A percentile compares a stretch with the other conserved stretches of the same genome.
These are phyloP conservation scores for Apis florea DNA, from an alignment of 1,140 invertebrate species.

Conservation along the genomic window DNA sequence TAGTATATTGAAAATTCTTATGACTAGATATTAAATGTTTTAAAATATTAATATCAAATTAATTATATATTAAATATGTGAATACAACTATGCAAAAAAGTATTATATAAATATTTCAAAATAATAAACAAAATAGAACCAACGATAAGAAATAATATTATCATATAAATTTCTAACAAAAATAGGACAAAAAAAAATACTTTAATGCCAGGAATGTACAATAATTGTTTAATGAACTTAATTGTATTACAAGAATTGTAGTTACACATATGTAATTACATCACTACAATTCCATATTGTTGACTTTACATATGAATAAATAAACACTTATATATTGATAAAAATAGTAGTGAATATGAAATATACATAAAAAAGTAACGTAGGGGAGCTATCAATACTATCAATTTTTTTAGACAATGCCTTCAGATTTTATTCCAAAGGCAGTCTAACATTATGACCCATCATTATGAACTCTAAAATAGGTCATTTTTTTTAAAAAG, in stretches of 20 bases:
- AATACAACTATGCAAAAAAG: no score
- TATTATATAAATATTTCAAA: neutral
- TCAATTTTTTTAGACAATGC: constrained; percentile 14
- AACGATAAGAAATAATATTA: neutral
- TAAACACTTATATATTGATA: constrained; percentile 5
- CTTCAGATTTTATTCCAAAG: neutral
- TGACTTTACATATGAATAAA: constrained; percentile 14
- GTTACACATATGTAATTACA: neutral
- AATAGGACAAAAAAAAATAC: neutral
- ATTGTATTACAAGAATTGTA: constrained; percentile 16
- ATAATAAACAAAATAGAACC: neutral
- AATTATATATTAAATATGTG: no score
- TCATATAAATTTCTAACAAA: neutral
- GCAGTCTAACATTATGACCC: no score
- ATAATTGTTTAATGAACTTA: constrained; percentile 24
- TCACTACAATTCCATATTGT: neutral
- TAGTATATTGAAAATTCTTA: no score
- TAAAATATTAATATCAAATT: no score
- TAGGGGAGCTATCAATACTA: constrained; percentile 19
- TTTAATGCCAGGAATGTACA: neutral
- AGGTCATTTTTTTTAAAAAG: no score
- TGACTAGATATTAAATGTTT: no score
- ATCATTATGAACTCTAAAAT: no score
- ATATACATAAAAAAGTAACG: constrained; percentile 20
- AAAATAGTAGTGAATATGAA: constrained; percentile 6